phyloP scores from a whole-genome alignment of 2,888 invertebrate species.

The Taenaris catops region DNA sequence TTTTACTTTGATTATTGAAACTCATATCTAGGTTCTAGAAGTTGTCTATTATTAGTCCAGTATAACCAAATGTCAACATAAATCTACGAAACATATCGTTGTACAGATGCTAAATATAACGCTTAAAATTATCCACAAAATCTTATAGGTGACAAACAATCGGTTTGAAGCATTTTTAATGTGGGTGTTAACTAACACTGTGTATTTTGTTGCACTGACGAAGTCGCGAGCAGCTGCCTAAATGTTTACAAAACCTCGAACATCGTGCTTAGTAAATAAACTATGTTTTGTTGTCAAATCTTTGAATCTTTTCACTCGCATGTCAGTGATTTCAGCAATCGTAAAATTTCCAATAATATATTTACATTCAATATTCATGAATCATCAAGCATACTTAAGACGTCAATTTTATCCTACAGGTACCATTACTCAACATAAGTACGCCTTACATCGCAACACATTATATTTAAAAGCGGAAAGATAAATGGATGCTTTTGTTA shows the following conservation, averaged over 20 bases:
- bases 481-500: not conserved
- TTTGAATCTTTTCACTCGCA: conserved; percentile 20
- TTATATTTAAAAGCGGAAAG: not conserved
- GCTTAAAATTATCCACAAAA: too few species aligned
- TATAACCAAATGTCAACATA: too few species aligned
- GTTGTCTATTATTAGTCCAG: too few species aligned
- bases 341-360: conserved; percentile 34
- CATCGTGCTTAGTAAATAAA: not conserved
- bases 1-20: too few species aligned
- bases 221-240: too few species aligned
- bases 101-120: too few species aligned
- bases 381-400: conserved; percentile 19
- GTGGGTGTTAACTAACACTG: not conserved
- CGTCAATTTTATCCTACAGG: conserved; percentile 6
- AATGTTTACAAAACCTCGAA: too few species aligned
- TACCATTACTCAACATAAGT: conserved; percentile 3
- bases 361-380: conserved; percentile 38
- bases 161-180: too few species aligned
- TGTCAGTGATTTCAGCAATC: conserved; percentile 28
- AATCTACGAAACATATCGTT: too few species aligned
- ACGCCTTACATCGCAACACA: not conserved
- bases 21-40: too few species aligned
- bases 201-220: too few species aligned
- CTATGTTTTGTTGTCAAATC: not conserved
- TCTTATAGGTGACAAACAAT: too few species aligned